Conservation (phyloP, 2,113 vertebrate genomes). For the Chlamydotis undulata region DNA sequence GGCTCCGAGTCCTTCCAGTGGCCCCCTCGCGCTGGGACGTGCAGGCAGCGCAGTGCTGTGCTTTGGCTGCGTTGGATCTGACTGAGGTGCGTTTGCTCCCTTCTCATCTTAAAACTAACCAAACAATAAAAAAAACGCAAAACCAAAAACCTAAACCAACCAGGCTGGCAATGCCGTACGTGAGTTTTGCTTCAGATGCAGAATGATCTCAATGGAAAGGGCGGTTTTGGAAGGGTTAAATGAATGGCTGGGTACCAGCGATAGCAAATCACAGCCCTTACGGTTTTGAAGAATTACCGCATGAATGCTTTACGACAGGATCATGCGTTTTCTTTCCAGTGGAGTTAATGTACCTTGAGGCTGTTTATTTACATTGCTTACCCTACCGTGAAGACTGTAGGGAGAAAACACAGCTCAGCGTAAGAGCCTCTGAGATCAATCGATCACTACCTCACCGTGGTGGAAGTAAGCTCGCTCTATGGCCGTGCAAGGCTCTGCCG, state of each 20-base stretch:
- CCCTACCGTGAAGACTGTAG: neutral
- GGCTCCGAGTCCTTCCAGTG: neutral
- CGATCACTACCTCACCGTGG: neutral
- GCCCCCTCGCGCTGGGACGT: rapidly evolving
- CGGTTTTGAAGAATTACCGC: neutral
- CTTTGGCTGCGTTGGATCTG: neutral
- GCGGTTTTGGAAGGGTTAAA: neutral
- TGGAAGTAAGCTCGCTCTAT: neutral
- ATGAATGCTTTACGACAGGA: neutral
- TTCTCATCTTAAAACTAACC: neutral
- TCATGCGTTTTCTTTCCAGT: neutral
- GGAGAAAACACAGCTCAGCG: neutral
- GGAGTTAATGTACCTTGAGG: neutral
- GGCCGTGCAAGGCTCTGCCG: neutral
- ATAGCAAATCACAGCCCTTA: neutral
- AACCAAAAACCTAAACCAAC: neutral
- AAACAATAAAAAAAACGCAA: neutral
- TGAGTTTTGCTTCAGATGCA: neutral
- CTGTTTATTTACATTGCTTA: neutral
- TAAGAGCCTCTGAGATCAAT: neutral
- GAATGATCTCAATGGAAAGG: neutral
- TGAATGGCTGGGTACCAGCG: neutral
- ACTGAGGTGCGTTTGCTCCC: neutral
- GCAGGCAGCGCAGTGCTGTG: neutral
- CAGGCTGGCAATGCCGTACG: rapidly evolving